Evolutionary conservation across 2,888 invertebrate genomes (phyloP), one percentile per base, ranked within the genome.

Genomic region (Hylaea fasciaria): DNA sequence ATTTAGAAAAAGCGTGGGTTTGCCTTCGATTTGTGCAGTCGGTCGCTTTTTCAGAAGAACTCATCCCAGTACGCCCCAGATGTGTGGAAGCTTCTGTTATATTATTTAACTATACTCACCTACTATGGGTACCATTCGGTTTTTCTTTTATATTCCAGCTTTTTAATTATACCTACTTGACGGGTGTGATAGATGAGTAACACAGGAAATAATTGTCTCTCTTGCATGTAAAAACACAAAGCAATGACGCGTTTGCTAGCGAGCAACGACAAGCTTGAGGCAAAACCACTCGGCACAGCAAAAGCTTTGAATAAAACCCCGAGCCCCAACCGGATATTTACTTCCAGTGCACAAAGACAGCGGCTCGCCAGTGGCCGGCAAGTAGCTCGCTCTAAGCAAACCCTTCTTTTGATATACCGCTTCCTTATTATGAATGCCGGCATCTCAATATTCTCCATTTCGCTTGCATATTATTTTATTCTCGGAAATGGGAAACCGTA

Each of bases 341-440:
- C 4, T 37, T 35, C 56, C 37, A 49, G 44, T 57, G 29, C 50
- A 45, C 50, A 57, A 57, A 50, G 49, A 48, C 37, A 48, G 17
- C n/a, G 37, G 39, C 45, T 50, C 39, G 28, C 17, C 37, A 12
- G 43, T 56, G 17, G 14, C 22, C 13, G 40, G 12, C 44, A 29
- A 52, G 40, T 22, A 41, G 12, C 41, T 58, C 14, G 37, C 45
- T 7, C 17, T 16, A 4, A n/a, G 17, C 22, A 44, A 48, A 53
- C 58, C 10, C n/a, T 58, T 51, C 57, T 50, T 61, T 40, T 45
- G 32, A 57, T 53, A 59, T 41, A 41, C 13, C 29, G 52, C 48
- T n/a, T 39, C 46, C 51, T 49, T 66, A 64, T 51, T 65, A 57
- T 51, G 64, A 61, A 62, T 66, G 53, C 64, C 56, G 61, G 55